Conservation (phyloP, 2,113 vertebrate genomes). For the Anoura caudifer region DNA sequence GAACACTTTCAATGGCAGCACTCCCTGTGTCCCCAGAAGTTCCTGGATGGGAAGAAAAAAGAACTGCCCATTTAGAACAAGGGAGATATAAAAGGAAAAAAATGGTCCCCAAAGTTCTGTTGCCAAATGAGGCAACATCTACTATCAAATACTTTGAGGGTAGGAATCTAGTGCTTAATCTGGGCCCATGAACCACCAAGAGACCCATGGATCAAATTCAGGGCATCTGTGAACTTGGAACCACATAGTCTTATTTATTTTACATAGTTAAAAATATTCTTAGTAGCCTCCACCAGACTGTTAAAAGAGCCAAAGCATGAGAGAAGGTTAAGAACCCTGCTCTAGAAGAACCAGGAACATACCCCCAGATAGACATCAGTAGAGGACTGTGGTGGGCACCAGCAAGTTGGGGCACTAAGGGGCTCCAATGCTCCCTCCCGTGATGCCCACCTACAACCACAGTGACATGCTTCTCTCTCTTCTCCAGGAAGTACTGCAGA, state of each 20-base stretch:
- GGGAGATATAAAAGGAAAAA: not conserved
- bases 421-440: rapidly evolving
- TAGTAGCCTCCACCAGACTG: not conserved
- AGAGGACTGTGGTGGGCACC: rapidly evolving
- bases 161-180: not conserved
- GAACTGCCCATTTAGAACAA: not conserved
- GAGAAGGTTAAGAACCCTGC: not conserved
- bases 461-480: constrained; percentile 80
- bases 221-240: not conserved
- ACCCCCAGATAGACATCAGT: not conserved
- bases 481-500: constrained; percentile 90
- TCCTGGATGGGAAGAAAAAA: constrained; percentile 77
- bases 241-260: not conserved
- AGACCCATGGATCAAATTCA: not conserved
- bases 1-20: constrained; percentile 89
- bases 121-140: not conserved
- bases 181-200: not conserved
- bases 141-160: not conserved
- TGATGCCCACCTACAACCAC: constrained; percentile 89
- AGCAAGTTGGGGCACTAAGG: rapidly evolving
- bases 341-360: not conserved
- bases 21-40: constrained; percentile 96
- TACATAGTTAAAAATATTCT: not conserved
- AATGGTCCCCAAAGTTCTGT: not conserved
- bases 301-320: not conserved